Evolutionary conservation across 2,797 vertebrate genomes (phyloP).

Genomic region (Acrossocheilus wenchowensis): DNA sequence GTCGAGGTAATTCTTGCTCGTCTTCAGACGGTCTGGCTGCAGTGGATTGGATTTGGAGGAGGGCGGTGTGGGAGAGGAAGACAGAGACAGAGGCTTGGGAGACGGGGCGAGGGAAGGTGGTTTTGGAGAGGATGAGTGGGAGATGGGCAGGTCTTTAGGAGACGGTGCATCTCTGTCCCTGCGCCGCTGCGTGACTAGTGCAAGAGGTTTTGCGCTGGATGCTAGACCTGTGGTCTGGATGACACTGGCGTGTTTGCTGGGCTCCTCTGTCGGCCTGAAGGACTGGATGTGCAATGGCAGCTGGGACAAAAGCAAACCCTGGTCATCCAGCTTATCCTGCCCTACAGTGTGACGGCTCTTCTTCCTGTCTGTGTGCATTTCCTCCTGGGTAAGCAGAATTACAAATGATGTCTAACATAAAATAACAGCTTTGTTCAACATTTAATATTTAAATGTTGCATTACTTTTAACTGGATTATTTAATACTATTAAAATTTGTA

Average conservation of each 20-base stretch:
- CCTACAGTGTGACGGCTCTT: constrained; percentile 1
- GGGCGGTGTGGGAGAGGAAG: constrained; percentile 53
- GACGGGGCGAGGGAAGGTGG: constrained; percentile 50
- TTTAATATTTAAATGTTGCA: not conserved
- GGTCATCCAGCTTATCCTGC: constrained; percentile 55
- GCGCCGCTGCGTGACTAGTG: constrained; percentile 82
- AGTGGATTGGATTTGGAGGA: constrained; percentile 52
- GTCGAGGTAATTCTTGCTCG: constrained; percentile 82
- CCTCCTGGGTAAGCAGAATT: constrained; percentile 24
- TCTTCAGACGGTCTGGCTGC: constrained; percentile 68
- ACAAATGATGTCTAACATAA: not conserved
- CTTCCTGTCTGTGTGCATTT: constrained; percentile 10
- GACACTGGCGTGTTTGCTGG: constrained; percentile 89
- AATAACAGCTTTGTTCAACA: not conserved
- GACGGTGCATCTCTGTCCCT: constrained; percentile 73
- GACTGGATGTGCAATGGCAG: constrained; percentile 83
- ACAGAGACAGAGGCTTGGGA: constrained; percentile 41
- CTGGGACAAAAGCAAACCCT: constrained; percentile 81
- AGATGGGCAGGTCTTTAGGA: constrained; percentile 50
- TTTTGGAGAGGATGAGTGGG: constrained; percentile 60
- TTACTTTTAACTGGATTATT: not conserved
- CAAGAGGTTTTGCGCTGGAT: constrained; percentile 81
- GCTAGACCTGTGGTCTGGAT: constrained; percentile 90
- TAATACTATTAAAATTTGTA: not conserved
- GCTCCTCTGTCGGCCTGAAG: constrained; percentile 83